Conservation (phyloP, 2,888 invertebrate genomes). For the Laothoe populi region DNA sequence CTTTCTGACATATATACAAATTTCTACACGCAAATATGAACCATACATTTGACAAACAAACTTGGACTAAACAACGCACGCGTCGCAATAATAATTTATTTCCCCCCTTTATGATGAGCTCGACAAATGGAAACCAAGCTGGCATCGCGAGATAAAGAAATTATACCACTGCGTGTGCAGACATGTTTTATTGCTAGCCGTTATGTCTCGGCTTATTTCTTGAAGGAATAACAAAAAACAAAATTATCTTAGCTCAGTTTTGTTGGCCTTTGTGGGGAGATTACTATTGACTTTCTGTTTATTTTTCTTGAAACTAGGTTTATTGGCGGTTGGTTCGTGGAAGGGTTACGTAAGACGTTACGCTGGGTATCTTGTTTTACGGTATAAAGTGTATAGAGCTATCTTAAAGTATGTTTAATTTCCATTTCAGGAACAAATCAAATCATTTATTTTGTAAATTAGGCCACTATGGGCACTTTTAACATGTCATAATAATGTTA, state of each 20-base stretch:
- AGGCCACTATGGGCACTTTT: too few relatives aligned
- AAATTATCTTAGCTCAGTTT: slow-evolving; percentile 15
- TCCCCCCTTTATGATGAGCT: slow-evolving; percentile 65
- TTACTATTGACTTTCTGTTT: slow-evolving; percentile 10
- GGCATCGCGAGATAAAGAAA: slow-evolving; percentile 75
- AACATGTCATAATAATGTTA: too few relatives aligned
- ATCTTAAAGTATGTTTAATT: too few relatives aligned
- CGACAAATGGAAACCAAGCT: slow-evolving; percentile 70
- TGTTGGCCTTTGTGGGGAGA: not conserved
- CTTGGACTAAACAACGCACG: slow-evolving; percentile 40
- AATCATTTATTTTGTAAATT: too few relatives aligned
- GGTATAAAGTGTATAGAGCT: not conserved
- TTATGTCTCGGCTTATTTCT: slow-evolving; percentile 32
- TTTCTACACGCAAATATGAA: slow-evolving; percentile 9
- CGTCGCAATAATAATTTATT: slow-evolving; percentile 67
- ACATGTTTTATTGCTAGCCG: slow-evolving; percentile 43
- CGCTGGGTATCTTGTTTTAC: not conserved
- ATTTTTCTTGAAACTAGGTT: slow-evolving; percentile 7
- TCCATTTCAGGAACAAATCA: too few relatives aligned
- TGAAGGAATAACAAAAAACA: slow-evolving; percentile 14
- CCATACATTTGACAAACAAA: slow-evolving; percentile 34
- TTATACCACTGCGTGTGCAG: slow-evolving; percentile 58
- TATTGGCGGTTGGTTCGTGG: slow-evolving; percentile 7
- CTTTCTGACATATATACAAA: not conserved
- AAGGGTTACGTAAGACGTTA: too few relatives aligned